Evolutionary conservation across 2,888 invertebrate species (phyloP), one percentile per base, ranked within the genome.

Genomic region (Artemia sinica): DNA sequence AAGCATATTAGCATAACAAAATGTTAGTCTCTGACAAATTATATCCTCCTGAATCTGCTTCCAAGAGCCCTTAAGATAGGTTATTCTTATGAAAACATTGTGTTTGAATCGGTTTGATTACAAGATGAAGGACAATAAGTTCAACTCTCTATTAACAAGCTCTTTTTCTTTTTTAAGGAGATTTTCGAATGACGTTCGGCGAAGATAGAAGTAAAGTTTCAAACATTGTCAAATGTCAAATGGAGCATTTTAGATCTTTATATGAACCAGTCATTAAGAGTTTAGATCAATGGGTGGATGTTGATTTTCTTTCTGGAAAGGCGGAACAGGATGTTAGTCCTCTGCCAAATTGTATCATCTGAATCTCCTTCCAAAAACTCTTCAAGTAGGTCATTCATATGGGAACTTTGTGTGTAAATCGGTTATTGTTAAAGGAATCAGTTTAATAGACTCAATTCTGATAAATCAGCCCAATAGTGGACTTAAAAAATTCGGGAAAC

Each of bases 111-210:
- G 41, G 6, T 41, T 41, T 41, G 41, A 41, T 5, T 41, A 41
- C 6, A 6, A 41, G 41, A 41, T 41, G 1, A 41, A 41, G 2
- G 41, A 6, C 41, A 41, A 41, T 41, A 41, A 6, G 41, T 41
- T 41, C 41, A 41, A 41, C 2, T 41, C 2, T 41, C 5, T 41
- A 18, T 18, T 18, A 41, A 41, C 87, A 75, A 83, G 84, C 72
- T 58, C 28, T 10, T 58, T 58, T 9, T 28, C 69, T 13, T 41
- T 70, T 71, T 50, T n/a, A 71, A 77, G 81, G 81, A 2, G 98
- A 98, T 77, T 95, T 98, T 78, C 84, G 98, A 73, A 97, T 96
- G 96, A 86, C 85, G 48, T 87, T 98, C 79, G 98, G 96, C 14
- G 98, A 98, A 79, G 94, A 96, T 76, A 91, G 89, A 77, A 87